Evolutionary conservation across 2,888 invertebrate species (phyloP).

Genomic region (Baronia brevicornis): DNA sequence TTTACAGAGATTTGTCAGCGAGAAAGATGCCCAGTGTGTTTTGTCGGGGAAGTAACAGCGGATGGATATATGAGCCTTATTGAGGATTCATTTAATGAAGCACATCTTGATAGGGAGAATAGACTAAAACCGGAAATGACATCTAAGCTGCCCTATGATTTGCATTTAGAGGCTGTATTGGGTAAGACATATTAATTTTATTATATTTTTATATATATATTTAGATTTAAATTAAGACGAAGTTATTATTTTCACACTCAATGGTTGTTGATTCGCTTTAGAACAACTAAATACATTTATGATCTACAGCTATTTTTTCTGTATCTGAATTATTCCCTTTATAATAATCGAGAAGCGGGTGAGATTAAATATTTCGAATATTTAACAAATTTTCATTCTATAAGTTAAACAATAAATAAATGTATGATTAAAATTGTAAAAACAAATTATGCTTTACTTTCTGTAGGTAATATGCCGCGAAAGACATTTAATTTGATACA

Average conservation of each 20-base stretch:
- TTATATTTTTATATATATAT: too few species aligned
- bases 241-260: too few species aligned
- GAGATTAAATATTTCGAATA: too few species aligned
- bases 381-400: too few species aligned
- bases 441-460: conserved; percentile 3
- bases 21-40: conserved; percentile 94
- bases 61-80: conserved; percentile 85
- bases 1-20: conserved; percentile 81
- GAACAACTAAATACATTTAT: too few species aligned
- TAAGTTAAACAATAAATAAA: too few species aligned
- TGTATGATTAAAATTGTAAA: too few species aligned
- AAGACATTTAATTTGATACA: conserved; percentile 79
- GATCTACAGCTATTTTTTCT: conserved; percentile 3
- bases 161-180: conserved; percentile 91
- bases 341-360: too few species aligned
- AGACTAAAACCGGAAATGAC: conserved; percentile 50
- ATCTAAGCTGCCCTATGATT: conserved; percentile 84
- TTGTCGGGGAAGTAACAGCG: conserved; percentile 94
- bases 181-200: conserved; percentile 60
- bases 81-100: conserved; percentile 73
- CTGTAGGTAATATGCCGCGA: conserved; percentile 65
- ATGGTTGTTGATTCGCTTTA: too few species aligned
- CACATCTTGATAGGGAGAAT: conserved; percentile 48
- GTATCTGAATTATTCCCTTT: too few species aligned
- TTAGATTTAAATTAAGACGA: too few species aligned